Percentiles rank a stretch among this genome's conserved stretches.
These are phyloP conservation scores for Lethocerus indicus DNA, from an alignment of 1,140 invertebrate species.

Conservation along the genomic window DNA sequence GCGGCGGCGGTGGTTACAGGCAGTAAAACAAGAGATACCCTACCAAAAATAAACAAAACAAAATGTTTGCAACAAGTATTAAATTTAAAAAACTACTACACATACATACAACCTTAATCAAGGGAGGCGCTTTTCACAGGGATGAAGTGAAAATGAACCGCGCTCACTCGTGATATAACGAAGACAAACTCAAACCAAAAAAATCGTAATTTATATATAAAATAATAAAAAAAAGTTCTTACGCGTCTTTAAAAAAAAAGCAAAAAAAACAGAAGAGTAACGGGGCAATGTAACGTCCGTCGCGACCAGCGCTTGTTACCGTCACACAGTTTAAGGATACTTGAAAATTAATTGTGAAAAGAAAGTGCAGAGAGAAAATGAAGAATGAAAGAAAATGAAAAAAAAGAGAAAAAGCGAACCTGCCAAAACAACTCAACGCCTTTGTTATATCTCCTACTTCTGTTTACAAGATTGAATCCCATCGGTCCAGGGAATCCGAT, in stretches of 20 bases:
- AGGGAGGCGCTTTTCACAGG: conserved; percentile 11
- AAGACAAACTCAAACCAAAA: conserved; percentile 4
- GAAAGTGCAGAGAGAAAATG: no score
- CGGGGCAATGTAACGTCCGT: not conserved
- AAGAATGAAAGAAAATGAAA: no score
- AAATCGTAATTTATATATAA: not conserved
- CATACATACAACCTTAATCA: not conserved
- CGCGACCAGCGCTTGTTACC: no score
- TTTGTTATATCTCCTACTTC: no score
- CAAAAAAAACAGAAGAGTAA: not conserved
- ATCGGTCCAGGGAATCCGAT: no score
- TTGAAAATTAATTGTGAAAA: no score
- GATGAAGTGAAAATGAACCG: conserved; percentile 10
- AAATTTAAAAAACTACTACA: not conserved
- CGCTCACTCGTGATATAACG: no score
- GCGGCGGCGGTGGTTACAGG: conserved; percentile 6
- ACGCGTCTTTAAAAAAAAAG: not conserved
- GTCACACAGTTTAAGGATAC: no score
- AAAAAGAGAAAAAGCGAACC: no score
- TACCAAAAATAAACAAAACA: not conserved
- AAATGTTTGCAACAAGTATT: not conserved
- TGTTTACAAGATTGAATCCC: no score
- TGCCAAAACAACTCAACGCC: no score
- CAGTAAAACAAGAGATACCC: conserved; percentile 2
- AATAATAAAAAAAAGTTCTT: not conserved